Base-by-base conservation (phyloP, 2,113 vertebrate genomes). In the Protomyctophum bolini region DNA sequence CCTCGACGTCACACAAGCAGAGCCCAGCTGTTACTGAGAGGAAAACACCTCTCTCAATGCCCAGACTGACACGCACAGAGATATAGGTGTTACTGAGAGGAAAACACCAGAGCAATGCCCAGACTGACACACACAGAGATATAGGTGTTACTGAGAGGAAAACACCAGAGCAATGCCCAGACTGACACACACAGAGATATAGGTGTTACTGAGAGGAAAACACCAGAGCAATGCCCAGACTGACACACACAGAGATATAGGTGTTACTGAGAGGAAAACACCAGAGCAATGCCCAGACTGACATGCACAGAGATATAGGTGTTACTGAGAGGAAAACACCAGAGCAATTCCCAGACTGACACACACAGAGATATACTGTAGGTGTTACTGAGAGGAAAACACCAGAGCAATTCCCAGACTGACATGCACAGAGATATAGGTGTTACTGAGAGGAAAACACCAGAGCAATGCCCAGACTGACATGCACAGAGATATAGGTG, bases 21-120 rank as follows among this genome's bases (percentile, higher is more conserved):
- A 89, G 88, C 76, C 86, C 94, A 92, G 92, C 93, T 95, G 94
- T 89, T 91, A 72, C 52, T 29, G 33, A 75, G 79, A 77, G 63
- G 66, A 72, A 77, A 78, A 87, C 72, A 88, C 52, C 66, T 73
- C 51, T 81, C 33, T 81, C 85, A 87, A 84, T 79, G 84, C 85
- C 83, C 49, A 77, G 0, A 72, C 76, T 85, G 84, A 78, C 75
- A 41, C 59, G 66, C n/a, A 28, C 66, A 15, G 51, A 61, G 63
- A 67, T 49, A 46, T n/a, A n/a, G n/a, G n/a, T n/a, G n/a, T n/a
- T n/a, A n/a, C n/a, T n/a, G n/a, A n/a, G n/a, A n/a, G n/a, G n/a
- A 72, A 75, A 78, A 87, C 72, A 88, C 52, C 66, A 21, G 21
- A 21, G 21, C 85, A 87, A 84, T 79, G 84, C 85, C 83, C 49